phyloP scores from a whole-genome alignment of 2,113 vertebrate species.

The Melospiza melodia region DNA sequence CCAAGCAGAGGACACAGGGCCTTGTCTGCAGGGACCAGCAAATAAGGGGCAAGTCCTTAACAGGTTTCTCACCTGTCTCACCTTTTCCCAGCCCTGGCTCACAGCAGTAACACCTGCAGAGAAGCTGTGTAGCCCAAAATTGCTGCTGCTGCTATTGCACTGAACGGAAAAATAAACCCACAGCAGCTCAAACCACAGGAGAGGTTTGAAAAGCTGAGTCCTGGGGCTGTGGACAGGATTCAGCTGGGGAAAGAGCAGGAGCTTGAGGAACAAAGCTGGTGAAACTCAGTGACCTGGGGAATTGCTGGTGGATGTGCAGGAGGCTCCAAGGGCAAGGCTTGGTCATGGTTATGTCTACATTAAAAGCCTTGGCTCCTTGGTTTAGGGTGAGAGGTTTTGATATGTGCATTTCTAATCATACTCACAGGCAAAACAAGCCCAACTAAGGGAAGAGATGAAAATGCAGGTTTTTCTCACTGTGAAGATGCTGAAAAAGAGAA shows the following conservation, averaged over 20 bases:
- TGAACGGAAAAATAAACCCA: not conserved
- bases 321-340: not conserved
- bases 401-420: not conserved
- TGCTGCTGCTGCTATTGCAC: not conserved
- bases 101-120: not conserved
- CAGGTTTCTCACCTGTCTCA: not conserved
- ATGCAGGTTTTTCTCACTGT: not conserved
- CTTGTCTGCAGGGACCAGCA: not conserved
- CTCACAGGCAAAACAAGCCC: not conserved
- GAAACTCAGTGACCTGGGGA: not conserved
- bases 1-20: not conserved
- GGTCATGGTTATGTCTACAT: not conserved
- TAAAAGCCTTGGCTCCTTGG: not conserved
- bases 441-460: not conserved
- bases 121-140: not conserved
- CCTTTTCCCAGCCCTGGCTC: not conserved
- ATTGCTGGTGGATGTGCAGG: not conserved
- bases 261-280: not conserved
- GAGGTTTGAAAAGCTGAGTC: not conserved
- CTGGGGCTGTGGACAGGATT: not conserved
- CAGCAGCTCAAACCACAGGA: not conserved
- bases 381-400: not conserved
- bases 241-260: not conserved
- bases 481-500: not conserved
- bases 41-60: not conserved